A percentile compares a stretch with the other conserved stretches of the same genome.
These are phyloP conservation scores for Silurus glanis DNA, from an alignment of 2,113 vertebrate species.

Conservation along the genomic window DNA sequence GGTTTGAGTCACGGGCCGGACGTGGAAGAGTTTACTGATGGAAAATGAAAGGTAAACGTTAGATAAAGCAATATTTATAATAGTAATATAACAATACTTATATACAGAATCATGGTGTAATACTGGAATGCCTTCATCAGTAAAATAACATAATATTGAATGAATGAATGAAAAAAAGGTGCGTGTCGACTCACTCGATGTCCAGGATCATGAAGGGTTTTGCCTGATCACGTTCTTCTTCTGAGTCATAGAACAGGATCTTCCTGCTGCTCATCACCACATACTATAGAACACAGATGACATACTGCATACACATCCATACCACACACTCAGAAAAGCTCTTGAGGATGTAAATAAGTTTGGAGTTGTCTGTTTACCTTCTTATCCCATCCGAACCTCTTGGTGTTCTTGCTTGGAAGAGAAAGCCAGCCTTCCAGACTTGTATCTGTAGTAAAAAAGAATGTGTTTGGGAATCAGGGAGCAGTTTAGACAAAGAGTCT, in stretches of 20 bases:
- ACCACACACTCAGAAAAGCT: not conserved
- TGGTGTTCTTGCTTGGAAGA: conserved; percentile 88
- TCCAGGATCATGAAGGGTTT: conserved; percentile 96
- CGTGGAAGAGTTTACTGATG: conserved; percentile 92
- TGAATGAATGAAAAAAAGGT: not conserved
- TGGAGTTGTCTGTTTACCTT: conserved; percentile 76
- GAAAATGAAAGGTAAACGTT: not conserved
- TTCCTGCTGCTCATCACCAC: conserved; percentile 98
- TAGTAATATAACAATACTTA: too few relatives aligned
- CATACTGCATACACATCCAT: not conserved
- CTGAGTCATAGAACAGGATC: conserved; percentile 94
- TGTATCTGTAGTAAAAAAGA: conserved; percentile 72
- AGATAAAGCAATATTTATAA: not conserved
- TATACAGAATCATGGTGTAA: too few relatives aligned
- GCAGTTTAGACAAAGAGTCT: not conserved
- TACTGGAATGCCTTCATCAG: not conserved
- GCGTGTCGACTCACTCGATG: conserved; percentile 85
- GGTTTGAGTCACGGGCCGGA: conserved; percentile 92
- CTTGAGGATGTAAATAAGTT: not conserved
- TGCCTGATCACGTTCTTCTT: conserved; percentile 88
- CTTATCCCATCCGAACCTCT: conserved; percentile 95
- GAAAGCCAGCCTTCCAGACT: conserved; percentile 92
- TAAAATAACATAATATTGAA: not conserved
- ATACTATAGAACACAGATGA: conserved; percentile 73
- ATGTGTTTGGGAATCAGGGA: conserved; percentile 8